Conservation (phyloP, 2,113 vertebrate species). For the human (Homo sapiens) region GRCh38 chr14:68142501-68143000, state of each 20-base stretch:
- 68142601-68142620: conserved; percentile 5
- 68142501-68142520: conserved; percentile 13
- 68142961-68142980: too few relatives aligned
- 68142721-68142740: background rate
- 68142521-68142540: conserved; percentile 7
- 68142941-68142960: too few relatives aligned
- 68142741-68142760: background rate
- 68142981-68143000: too few relatives aligned
- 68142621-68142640: background rate
- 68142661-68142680: background rate
- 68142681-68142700: background rate
- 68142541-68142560: background rate
- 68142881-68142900: background rate
- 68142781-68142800: background rate
- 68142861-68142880: background rate
- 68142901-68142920: background rate
- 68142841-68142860: background rate
- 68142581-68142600: conserved; percentile 7
- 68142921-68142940: too few relatives aligned
- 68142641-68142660: background rate
- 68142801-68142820: background rate
- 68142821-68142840: conserved; percentile 31
- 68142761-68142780: background rate
- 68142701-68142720: background rate
- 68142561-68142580: background rate